Evolutionary conservation across 23 tunicate genomes (phyloP).

Genomic region (Halocynthia aurantium): DNA sequence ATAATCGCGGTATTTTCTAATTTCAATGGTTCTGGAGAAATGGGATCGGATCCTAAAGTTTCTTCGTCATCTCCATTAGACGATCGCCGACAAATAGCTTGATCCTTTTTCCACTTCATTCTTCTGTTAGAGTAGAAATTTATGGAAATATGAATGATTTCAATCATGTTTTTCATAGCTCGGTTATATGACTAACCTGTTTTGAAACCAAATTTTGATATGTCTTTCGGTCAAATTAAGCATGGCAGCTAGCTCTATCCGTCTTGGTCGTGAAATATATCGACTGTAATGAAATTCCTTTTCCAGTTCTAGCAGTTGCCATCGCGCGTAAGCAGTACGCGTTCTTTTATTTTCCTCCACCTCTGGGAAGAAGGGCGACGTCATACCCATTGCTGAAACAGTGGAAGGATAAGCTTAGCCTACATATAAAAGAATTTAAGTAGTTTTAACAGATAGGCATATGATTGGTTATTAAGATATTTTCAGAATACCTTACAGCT

Average conservation of each 20-base stretch:
- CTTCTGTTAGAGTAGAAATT: slow-evolving; percentile 31
- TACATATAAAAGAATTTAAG: no score
- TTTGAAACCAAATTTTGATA: slow-evolving; percentile 96
- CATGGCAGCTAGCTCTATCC: slow-evolving; percentile 92
- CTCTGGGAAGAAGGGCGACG: slow-evolving; percentile 76
- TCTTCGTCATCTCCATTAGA: slow-evolving; percentile 14
- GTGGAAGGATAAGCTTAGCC: not conserved
- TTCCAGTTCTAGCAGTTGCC: slow-evolving; percentile 86
- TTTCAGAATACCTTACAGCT: no score
- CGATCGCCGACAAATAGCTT: slow-evolving; percentile 16
- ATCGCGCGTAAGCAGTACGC: slow-evolving; percentile 86
- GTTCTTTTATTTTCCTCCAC: slow-evolving; percentile 90
- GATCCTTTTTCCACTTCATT: slow-evolving; percentile 94
- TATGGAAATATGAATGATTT: not conserved
- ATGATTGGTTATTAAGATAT: no score
- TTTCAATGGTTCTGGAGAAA: not conserved
- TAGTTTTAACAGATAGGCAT: no score
- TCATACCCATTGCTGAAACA: slow-evolving; percentile 69
- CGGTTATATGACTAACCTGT: slow-evolving; percentile 42
- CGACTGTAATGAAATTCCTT: slow-evolving; percentile 91
- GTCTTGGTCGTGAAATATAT: slow-evolving; percentile 82
- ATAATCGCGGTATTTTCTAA: no score
- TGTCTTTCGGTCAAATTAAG: slow-evolving; percentile 87
- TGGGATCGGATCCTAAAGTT: slow-evolving; percentile 1
- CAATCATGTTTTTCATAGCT: no score